Percentiles rank a stretch among this genome's conserved stretches.
phyloP scores from a whole-genome alignment of 2,888 invertebrate genomes.

The Drosophila neotestacea region DNA sequence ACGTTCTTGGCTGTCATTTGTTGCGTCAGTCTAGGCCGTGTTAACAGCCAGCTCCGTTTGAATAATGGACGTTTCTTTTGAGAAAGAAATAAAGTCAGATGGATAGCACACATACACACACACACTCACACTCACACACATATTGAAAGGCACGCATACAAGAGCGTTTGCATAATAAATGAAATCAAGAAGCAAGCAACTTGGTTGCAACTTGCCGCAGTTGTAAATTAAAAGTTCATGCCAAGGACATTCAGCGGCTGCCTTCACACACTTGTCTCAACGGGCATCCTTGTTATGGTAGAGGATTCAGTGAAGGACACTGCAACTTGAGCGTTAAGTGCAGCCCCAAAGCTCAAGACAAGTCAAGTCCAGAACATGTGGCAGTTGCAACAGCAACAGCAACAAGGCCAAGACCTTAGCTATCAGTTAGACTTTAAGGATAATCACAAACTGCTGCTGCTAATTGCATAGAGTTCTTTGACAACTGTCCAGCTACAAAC shows the following conservation, averaged over 20 bases:
- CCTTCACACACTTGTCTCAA: conserved; percentile 13
- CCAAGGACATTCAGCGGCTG: conserved; percentile 57
- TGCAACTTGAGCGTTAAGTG: conserved; percentile 59
- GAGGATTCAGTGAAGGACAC: conserved; percentile 31
- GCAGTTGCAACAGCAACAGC: conserved; percentile 9
- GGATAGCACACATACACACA: conserved; percentile 25
- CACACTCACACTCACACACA: conserved; percentile 6
- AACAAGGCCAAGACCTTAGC: conserved; percentile 36
- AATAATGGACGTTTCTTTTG: conserved; percentile 47
- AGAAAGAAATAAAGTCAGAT: conserved; percentile 36
- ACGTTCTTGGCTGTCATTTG: conserved; percentile 67
- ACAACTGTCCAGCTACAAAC: conserved; percentile 11
- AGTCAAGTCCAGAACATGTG: conserved; percentile 30
- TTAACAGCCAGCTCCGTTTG: conserved; percentile 30
- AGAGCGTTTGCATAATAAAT: conserved; percentile 74
- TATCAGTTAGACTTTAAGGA: conserved; percentile 14
- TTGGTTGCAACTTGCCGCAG: conserved; percentile 43
- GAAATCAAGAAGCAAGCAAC: conserved; percentile 56
- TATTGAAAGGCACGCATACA: conserved; percentile 5
- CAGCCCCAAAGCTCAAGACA: conserved; percentile 23
- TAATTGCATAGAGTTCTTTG: conserved; percentile 37
- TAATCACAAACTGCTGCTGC: conserved; percentile 28
- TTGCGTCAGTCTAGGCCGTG: conserved; percentile 56
- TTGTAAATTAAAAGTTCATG: conserved; percentile 75
- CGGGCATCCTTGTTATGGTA: conserved; percentile 1